A percentile compares a stretch with the other conserved stretches of the same genome.
These are phyloP conservation scores for Matsumurasca onukii DNA, from an alignment of 1,140 invertebrate species.

Conservation along the genomic window DNA sequence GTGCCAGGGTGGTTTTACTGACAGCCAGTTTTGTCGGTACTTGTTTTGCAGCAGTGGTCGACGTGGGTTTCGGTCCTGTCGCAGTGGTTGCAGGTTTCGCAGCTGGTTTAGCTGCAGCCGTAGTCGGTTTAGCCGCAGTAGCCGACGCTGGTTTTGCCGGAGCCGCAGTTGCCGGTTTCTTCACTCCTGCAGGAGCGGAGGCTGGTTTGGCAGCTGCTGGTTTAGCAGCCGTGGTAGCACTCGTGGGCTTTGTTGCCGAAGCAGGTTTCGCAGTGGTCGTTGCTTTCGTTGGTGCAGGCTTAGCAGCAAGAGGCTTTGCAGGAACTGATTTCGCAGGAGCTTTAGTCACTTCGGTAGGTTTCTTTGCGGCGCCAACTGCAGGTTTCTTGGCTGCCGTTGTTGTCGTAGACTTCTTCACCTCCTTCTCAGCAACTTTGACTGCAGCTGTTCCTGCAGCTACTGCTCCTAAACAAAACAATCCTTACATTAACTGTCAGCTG, in stretches of 20 bases:
- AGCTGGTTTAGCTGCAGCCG: constrained; percentile 29
- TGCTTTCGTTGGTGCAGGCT: background rate
- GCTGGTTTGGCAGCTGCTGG: constrained; percentile 28
- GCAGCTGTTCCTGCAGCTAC: constrained; percentile 33
- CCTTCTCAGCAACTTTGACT: constrained; percentile 23
- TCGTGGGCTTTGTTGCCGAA: constrained; percentile 7
- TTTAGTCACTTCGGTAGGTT: constrained; percentile 20
- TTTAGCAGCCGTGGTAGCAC: constrained; percentile 20
- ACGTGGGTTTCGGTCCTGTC: constrained; percentile 7
- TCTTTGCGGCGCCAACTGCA: constrained; percentile 23
- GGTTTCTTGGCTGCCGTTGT: constrained; percentile 28
- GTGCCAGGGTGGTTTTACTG: background rate
- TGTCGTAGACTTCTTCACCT: constrained; percentile 31
- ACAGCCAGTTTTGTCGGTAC: constrained; percentile 6
- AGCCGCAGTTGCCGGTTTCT: constrained; percentile 27
- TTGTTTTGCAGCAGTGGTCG: constrained; percentile 3
- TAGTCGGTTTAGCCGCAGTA: constrained; percentile 26
- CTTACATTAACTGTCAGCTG: background rate
- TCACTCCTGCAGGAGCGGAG: background rate
- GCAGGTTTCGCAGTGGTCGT: constrained; percentile 17
- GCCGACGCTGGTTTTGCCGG: constrained; percentile 24
- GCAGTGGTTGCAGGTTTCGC: background rate
- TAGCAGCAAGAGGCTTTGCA: constrained; percentile 22
- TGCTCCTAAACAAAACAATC: constrained; percentile 30
- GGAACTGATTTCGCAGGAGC: constrained; percentile 7